A percentile compares a stretch with the other conserved stretches of the same genome.
Evolutionary conservation across 2,888 invertebrate species (phyloP).

Genomic region (Halictus quadricinctus): DNA sequence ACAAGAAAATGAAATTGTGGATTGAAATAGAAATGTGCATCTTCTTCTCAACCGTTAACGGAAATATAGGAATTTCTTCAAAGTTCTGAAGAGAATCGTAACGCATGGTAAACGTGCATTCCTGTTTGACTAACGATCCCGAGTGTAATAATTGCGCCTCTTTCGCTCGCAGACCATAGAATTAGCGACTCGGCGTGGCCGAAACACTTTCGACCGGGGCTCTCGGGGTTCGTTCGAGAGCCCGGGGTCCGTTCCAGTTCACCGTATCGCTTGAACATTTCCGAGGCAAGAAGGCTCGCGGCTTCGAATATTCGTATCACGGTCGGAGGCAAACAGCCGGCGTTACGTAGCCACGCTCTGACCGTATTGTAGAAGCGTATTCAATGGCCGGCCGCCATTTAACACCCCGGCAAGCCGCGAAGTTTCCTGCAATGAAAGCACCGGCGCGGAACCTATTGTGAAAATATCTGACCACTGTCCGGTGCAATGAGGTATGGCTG

Average conservation of each 20-base stretch:
- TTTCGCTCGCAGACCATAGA: neutral
- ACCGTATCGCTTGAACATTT: conserved; percentile 44
- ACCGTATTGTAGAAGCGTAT: conserved; percentile 77
- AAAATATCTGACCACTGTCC: conserved; percentile 81
- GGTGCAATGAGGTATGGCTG: conserved; percentile 78
- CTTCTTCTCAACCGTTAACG: neutral
- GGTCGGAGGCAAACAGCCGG: conserved; percentile 62
- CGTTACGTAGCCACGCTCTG: conserved; percentile 75
- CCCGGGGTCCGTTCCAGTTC: conserved; percentile 24
- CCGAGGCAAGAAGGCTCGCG: conserved; percentile 37
- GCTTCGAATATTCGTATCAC: conserved; percentile 61
- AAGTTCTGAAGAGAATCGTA: neutral
- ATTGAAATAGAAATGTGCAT: neutral
- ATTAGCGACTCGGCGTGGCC: neutral
- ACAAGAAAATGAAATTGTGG: too few relatives aligned
- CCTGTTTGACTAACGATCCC: neutral
- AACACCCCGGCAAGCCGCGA: conserved; percentile 77
- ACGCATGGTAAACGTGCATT: neutral
- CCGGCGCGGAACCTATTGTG: conserved; percentile 79
- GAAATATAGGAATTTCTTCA: neutral
- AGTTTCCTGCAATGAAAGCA: conserved; percentile 80
- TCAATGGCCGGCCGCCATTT: conserved; percentile 78
- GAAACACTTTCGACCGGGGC: neutral
- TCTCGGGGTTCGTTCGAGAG: neutral
- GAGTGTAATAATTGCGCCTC: neutral